A percentile compares a stretch with the other conserved stretches of the same genome.
Conservation (phyloP, 2,888 invertebrate genomes). For the Tortricodes alternella region DNA sequence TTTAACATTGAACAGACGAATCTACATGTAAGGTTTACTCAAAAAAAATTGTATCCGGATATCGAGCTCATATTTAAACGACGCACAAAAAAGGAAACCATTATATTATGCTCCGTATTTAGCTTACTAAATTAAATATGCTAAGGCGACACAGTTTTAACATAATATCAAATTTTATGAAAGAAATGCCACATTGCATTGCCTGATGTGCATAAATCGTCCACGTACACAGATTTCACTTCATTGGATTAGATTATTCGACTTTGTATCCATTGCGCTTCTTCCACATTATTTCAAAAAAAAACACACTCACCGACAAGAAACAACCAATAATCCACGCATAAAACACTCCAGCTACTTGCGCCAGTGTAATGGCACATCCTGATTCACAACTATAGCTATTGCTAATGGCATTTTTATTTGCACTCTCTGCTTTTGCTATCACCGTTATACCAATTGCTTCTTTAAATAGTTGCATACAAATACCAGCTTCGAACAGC, state of each 20-base stretch:
- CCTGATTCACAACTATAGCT: constrained; percentile 63
- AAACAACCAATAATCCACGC: constrained; percentile 56
- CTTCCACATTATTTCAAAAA: constrained; percentile 44
- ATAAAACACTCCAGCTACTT: constrained; percentile 57
- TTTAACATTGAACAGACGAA: too few relatives aligned
- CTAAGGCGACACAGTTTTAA: too few relatives aligned
- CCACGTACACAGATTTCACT: too few relatives aligned
- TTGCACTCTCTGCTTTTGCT: constrained; percentile 49
- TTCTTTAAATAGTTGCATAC: constrained; percentile 51
- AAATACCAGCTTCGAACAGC: constrained; percentile 67
- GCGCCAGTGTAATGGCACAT: constrained; percentile 55
- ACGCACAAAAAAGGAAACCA: too few relatives aligned
- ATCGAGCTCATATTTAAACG: too few relatives aligned
- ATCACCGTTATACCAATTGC: constrained; percentile 55
- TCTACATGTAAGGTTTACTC: too few relatives aligned
- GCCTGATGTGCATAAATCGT: too few relatives aligned
- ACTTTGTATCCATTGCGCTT: not conserved
- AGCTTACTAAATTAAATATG: too few relatives aligned
- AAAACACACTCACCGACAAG: constrained; percentile 50
- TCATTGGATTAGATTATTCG: not conserved
- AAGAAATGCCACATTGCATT: too few relatives aligned
- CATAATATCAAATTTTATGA: too few relatives aligned
- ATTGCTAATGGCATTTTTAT: constrained; percentile 50
- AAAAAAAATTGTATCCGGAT: too few relatives aligned
- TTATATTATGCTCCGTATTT: too few relatives aligned